A percentile compares a stretch with the other conserved stretches of the same genome.
These are phyloP conservation scores for Chlorodrepanis virens DNA, from an alignment of 2,113 vertebrate species.

Conservation along the genomic window DNA sequence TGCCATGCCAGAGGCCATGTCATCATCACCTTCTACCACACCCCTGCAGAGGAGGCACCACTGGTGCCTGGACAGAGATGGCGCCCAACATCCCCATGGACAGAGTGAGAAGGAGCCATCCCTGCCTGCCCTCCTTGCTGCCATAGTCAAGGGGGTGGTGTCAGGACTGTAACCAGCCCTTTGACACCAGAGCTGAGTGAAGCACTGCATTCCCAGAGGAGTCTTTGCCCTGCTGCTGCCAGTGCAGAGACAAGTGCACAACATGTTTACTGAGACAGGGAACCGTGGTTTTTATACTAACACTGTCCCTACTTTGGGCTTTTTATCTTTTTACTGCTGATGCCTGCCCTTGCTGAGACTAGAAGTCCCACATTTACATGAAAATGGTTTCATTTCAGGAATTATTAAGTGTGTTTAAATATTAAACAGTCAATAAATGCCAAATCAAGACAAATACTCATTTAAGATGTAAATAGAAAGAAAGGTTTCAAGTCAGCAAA, in stretches of 20 bases:
- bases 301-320: not conserved
- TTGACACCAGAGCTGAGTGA: not conserved
- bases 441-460: conserved; percentile 1
- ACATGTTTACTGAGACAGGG: not conserved
- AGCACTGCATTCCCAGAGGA: not conserved
- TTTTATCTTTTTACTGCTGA: not conserved
- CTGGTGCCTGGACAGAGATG: accelerated
- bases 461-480: conserved; percentile 24
- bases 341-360: not conserved
- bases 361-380: not conserved
- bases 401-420: conserved; percentile 4
- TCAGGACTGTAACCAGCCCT: not conserved
- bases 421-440: conserved; percentile 1
- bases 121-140: not conserved
- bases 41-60: not conserved
- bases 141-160: accelerated
- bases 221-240: not conserved
- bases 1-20: not conserved
- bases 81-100: accelerated
- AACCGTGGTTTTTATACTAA: not conserved
- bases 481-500: not conserved
- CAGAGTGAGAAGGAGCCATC: not conserved
- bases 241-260: accelerated
- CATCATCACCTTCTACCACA: not conserved
- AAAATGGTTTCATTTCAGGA: not conserved